Evolutionary conservation across 2,888 invertebrate genomes (phyloP).

Genomic region (Callinectes sapidus): DNA sequence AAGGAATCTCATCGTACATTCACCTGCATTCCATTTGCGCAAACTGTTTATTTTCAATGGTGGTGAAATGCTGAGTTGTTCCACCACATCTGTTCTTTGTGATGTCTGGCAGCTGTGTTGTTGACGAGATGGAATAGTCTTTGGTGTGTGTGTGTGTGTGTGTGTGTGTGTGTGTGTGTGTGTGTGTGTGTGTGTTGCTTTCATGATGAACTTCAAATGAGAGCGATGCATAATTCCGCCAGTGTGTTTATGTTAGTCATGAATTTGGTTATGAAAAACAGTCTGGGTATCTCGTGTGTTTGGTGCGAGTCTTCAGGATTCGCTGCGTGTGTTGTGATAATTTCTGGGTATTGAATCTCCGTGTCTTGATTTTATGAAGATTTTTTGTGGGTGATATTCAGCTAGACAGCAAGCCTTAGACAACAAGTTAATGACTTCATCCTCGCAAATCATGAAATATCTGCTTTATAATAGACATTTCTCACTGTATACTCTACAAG

Average conservation of each 20-base stretch:
- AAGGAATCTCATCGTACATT: not conserved
- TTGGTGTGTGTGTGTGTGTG: not conserved
- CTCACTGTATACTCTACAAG: too few relatives aligned
- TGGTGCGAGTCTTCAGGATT: too few relatives aligned
- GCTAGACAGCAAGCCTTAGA: not conserved
- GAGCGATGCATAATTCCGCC: not conserved
- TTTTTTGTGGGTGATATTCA: not conserved
- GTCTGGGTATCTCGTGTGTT: too few relatives aligned
- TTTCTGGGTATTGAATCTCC: too few relatives aligned
- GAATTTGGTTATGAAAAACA: not conserved
- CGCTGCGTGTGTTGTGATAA: too few relatives aligned
- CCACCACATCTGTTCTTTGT: not conserved
- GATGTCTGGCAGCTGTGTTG: not conserved
- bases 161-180: not conserved
- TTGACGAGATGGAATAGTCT: not conserved
- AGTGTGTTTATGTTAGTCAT: not conserved
- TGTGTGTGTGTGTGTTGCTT: not conserved
- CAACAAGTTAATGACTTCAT: not conserved
- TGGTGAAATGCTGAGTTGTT: not conserved
- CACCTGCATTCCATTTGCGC: not conserved
- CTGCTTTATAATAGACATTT: not conserved
- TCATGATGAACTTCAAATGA: not conserved
- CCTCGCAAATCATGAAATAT: not conserved
- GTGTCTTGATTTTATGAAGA: not conserved
- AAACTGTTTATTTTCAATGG: not conserved